These are phyloP conservation scores for Aphelenchoides fujianensis DNA, from an alignment of 1,140 invertebrate species.

Conservation along the genomic window DNA sequence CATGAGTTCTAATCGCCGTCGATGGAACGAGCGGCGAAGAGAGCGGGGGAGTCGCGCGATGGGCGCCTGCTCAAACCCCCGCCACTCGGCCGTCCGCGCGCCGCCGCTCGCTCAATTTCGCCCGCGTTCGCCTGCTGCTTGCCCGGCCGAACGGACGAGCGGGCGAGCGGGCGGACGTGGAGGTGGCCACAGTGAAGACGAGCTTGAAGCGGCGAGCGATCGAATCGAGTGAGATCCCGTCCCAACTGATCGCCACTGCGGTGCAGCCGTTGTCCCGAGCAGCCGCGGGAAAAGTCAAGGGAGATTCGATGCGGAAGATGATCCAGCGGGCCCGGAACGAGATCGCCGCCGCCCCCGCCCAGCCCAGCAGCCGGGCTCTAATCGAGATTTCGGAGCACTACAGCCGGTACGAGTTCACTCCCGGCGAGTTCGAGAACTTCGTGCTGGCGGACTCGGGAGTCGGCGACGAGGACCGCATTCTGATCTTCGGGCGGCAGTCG, in stretches of 20 bases:
- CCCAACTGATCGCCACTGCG: slow-evolving; percentile 67
- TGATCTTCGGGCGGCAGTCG: neutral
- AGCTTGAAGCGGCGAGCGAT: neutral
- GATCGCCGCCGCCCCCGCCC: neutral
- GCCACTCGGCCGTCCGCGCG: too few relatives aligned
- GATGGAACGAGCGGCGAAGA: too few relatives aligned
- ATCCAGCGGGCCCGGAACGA: slow-evolving; percentile 1
- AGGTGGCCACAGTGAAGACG: neutral
- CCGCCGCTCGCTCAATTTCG: too few relatives aligned
- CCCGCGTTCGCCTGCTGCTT: too few relatives aligned
- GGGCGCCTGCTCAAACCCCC: too few relatives aligned
- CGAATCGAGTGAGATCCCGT: neutral
- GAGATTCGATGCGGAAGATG: neutral
- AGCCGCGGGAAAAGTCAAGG: neutral
- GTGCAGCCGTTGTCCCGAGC: slow-evolving; percentile 51
- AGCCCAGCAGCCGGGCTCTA: neutral
- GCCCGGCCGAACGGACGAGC: neutral
- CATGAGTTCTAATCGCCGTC: too few relatives aligned
- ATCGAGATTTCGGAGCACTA: neutral
- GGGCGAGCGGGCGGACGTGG: neutral
- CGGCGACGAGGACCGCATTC: neutral
- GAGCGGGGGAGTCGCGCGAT: too few relatives aligned
- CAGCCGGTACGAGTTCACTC: neutral
- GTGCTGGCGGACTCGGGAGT: neutral
- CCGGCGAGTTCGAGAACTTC: neutral